Conservation (phyloP, 2,888 invertebrate species). For the Troides oblongomaculatus region DNA sequence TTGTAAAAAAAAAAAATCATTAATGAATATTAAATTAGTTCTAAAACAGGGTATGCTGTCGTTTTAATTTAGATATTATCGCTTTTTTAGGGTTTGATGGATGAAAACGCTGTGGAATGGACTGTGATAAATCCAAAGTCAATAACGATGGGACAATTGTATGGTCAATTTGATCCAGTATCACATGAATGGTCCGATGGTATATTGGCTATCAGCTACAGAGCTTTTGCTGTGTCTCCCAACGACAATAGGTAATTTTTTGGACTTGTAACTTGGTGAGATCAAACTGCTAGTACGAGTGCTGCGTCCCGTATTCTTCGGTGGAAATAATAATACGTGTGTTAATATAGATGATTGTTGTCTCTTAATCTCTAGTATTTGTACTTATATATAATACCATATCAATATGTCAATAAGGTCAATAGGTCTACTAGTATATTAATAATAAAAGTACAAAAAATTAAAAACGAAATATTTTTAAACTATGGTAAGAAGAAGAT, state of each 20-base stretch:
- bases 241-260: slow-evolving; percentile 82
- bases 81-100: slow-evolving; percentile 82
- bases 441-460: too few species aligned
- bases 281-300: too few species aligned
- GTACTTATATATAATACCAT: too few species aligned
- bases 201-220: slow-evolving; percentile 90
- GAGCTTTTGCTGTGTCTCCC: slow-evolving; percentile 87
- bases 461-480: too few species aligned
- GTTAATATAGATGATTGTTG: too few species aligned
- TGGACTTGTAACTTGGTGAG: background rate
- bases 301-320: too few species aligned
- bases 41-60: slow-evolving; percentile 2
- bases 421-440: too few species aligned
- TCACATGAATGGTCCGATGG: slow-evolving; percentile 98
- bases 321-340: too few species aligned
- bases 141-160: slow-evolving; percentile 96
- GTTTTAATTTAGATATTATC: background rate
- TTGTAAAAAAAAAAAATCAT: background rate
- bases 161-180: slow-evolving; percentile 95
- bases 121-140: slow-evolving; percentile 96
- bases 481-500: too few species aligned
- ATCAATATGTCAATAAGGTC: too few species aligned
- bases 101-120: slow-evolving; percentile 88
- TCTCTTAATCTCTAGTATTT: too few species aligned
- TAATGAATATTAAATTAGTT: background rate